Percentiles rank a stretch among this genome's conserved stretches.
Evolutionary conservation across 2,113 vertebrate genomes (phyloP).

Genomic region (Gorilla gorilla): DNA sequence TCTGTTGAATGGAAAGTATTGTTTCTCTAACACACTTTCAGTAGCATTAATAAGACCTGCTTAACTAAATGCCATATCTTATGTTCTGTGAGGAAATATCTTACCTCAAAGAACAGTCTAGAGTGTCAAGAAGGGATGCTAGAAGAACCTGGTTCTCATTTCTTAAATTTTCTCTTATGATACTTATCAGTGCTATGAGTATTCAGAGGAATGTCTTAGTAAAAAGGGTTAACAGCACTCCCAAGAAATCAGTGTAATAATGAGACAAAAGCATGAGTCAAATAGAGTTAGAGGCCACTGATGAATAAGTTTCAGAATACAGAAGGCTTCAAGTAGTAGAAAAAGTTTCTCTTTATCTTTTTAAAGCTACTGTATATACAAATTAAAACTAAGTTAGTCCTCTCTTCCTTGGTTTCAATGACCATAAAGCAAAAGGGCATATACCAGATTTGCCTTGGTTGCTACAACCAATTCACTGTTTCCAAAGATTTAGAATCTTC

Average conservation of each 20-base stretch:
- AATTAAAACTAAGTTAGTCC: constrained; percentile 29
- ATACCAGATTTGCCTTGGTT: neutral
- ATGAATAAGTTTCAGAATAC: neutral
- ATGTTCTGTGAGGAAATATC: neutral
- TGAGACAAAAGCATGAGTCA: neutral
- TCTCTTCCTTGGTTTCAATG: constrained; percentile 40
- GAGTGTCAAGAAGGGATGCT: neutral
- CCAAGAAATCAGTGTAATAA: neutral
- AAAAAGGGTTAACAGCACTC: neutral
- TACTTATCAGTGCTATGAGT: neutral
- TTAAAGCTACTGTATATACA: constrained; percentile 31
- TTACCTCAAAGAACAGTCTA: neutral
- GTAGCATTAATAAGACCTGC: neutral
- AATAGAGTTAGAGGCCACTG: neutral
- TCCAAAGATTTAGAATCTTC: constrained; percentile 32
- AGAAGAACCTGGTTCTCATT: neutral
- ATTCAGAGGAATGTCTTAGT: neutral
- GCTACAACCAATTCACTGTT: neutral
- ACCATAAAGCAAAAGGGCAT: neutral
- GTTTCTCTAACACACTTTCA: neutral
- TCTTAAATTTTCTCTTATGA: neutral
- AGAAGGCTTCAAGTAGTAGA: neutral
- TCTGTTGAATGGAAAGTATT: neutral
- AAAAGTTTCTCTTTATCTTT: constrained; percentile 16
- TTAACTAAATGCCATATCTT: neutral